These are phyloP conservation scores for Syngnathus rostellatus DNA, from an alignment of 2,797 vertebrate species.

Conservation along the genomic window DNA sequence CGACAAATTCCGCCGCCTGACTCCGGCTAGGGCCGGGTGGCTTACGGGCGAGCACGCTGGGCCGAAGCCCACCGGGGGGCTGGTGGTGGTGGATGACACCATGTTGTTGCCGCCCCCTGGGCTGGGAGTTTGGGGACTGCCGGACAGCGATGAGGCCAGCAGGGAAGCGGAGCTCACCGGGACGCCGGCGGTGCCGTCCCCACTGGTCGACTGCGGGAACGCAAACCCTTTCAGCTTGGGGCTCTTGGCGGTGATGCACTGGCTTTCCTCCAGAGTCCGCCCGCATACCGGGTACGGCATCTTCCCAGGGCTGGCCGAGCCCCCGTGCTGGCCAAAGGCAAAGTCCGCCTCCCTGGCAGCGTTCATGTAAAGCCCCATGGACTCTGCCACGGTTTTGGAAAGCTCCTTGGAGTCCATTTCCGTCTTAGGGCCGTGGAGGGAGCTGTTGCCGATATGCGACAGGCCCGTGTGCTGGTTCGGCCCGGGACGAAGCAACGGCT, in stretches of 20 bases:
- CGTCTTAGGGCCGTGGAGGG: conserved; percentile 73
- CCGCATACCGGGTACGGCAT: conserved; percentile 75
- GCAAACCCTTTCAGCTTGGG: conserved; percentile 72
- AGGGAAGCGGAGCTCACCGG: conserved; percentile 71
- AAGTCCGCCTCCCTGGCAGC: conserved; percentile 88
- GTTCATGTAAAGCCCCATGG: conserved; percentile 99
- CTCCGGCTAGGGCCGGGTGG: conserved; percentile 76
- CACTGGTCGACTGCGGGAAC: conserved; percentile 66
- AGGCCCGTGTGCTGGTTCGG: conserved; percentile 75
- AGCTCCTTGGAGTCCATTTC: conserved; percentile 96
- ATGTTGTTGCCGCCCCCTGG: conserved; percentile 83
- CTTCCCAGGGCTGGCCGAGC: conserved; percentile 75
- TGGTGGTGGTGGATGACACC: conserved; percentile 88
- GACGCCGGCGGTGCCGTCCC: conserved; percentile 70
- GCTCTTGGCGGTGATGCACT: conserved; percentile 56
- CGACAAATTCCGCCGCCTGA: conserved; percentile 80
- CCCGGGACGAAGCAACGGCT: conserved; percentile 74
- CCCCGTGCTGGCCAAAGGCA: conserved; percentile 78
- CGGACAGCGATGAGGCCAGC: conserved; percentile 74
- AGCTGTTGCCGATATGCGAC: conserved; percentile 72
- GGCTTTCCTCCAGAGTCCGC: conserved; percentile 74
- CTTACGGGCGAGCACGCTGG: conserved; percentile 77
- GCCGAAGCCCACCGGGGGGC: conserved; percentile 79
- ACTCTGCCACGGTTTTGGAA: conserved; percentile 92
- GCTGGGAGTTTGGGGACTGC: conserved; percentile 83